Conservation (phyloP, 2,113 vertebrate genomes). For the Actenoides lindsayi region DNA sequence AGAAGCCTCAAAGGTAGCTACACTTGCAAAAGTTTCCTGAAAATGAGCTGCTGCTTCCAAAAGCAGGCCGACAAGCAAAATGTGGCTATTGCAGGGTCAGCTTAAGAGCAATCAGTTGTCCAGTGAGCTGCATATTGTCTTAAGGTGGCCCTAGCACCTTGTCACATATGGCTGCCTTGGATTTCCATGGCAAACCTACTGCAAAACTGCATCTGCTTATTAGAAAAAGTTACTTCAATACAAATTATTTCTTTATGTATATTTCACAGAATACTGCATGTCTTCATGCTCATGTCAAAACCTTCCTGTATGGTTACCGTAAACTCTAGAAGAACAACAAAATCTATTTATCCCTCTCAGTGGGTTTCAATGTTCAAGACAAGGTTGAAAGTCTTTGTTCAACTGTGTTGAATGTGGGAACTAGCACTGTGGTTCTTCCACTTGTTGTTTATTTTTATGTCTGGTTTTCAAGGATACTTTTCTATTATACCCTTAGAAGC, state of each 20-base stretch:
- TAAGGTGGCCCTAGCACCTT: background rate
- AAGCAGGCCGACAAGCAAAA: background rate
- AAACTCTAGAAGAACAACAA: background rate
- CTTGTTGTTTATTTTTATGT: background rate
- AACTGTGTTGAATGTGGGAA: background rate
- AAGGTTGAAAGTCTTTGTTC: background rate
- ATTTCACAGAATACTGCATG: background rate
- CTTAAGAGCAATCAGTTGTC: background rate
- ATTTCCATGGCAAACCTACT: background rate
- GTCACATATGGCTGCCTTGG: background rate
- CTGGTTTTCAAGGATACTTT: background rate
- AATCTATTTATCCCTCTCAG: background rate
- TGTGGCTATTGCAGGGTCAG: background rate
- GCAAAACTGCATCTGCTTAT: background rate
- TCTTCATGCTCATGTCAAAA: background rate
- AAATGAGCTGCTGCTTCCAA: background rate
- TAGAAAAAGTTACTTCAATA: background rate
- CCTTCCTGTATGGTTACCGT: background rate
- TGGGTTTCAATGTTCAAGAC: background rate
- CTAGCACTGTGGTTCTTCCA: background rate
- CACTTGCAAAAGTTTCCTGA: background rate
- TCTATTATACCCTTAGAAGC: background rate
- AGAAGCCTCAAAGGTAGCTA: background rate
- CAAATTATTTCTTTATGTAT: background rate
- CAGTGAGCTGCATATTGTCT: background rate